Base-by-base conservation (phyloP, 2,797 vertebrate genomes). In the Phaenicophaeus curvirostris region DNA sequence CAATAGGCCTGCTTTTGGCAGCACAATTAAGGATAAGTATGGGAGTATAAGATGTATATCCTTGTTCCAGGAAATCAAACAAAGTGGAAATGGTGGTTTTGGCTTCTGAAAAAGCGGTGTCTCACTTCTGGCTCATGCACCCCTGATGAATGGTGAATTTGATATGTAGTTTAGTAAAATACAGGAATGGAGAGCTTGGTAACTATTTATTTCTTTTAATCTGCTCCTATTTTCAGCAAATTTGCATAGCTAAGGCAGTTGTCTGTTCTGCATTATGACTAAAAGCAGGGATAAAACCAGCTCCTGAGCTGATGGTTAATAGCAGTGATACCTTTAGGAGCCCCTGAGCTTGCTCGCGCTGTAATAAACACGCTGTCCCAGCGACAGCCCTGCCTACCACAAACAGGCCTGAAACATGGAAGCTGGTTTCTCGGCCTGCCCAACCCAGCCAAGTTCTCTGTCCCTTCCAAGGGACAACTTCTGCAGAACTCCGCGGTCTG, bases 341-440 rank as follows among this genome's bases (percentile, higher is more conserved):
- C 31, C 33, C 57, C 69, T 15, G 13, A 14, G 57, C 33, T 54
- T 9, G 9, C 35, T 33, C 8, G 31, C 4, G 14, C 55, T 25
- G 18, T 4, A 19, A n/a, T 1, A 10, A 8, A 8, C 0, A 1
- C 4, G 8, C 53, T 5, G 8, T 7, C 28, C 57, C 83, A 28
- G n/a, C 0, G 6, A 13, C 25, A 17, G 28, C 33, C 8, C n/a
- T 4, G 42, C 8, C 1, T 6, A 48, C 11, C 48, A 24, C 44
- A 17, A 13, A 4, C 2, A 5, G 5, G 37, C 41, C 55, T 7
- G 4, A 1, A 3, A 1, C 27, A 12, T 6, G 20, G 28, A 46
- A 7, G 13, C 1, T 14, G 46, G 15, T 24, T 42, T 17, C 44
- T 33, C 73, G 28, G 46, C 6, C 33, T 28, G 54, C 15, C 41